Evolutionary conservation across 2,113 vertebrate species (phyloP).

Genomic region (Gracilinanus agilis): DNA sequence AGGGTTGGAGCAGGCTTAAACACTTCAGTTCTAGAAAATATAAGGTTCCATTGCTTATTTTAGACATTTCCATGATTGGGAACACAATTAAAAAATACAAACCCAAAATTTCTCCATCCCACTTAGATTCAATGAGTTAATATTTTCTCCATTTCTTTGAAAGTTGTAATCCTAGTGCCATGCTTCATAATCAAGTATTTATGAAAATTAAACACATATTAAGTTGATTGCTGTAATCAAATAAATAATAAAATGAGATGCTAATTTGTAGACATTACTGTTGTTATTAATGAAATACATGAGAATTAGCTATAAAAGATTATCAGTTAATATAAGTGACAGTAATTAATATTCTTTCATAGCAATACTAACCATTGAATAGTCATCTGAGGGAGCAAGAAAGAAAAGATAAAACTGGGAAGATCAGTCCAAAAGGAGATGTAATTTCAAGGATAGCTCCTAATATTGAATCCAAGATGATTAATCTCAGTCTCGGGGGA

Average conservation of each 20-base stretch:
- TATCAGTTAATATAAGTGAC: neutral
- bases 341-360: neutral
- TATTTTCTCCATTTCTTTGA: neutral
- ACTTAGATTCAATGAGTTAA: neutral
- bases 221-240: neutral
- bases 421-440: neutral
- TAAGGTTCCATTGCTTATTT: neutral
- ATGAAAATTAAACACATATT: neutral
- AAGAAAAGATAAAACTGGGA: neutral
- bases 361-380: neutral
- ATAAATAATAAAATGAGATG: neutral
- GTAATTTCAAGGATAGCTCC: neutral
- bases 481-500: neutral
- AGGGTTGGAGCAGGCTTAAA: neutral
- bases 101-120: neutral
- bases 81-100: neutral
- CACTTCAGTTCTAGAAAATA: neutral
- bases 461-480: neutral
- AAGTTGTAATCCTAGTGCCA: neutral
- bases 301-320: neutral
- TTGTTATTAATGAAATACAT: neutral
- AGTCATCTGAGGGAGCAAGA: neutral
- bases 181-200: neutral
- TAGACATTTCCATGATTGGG: neutral
- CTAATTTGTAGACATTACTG: neutral